Base-by-base conservation (phyloP, 2,888 invertebrate species). In the Molorchus minor region DNA sequence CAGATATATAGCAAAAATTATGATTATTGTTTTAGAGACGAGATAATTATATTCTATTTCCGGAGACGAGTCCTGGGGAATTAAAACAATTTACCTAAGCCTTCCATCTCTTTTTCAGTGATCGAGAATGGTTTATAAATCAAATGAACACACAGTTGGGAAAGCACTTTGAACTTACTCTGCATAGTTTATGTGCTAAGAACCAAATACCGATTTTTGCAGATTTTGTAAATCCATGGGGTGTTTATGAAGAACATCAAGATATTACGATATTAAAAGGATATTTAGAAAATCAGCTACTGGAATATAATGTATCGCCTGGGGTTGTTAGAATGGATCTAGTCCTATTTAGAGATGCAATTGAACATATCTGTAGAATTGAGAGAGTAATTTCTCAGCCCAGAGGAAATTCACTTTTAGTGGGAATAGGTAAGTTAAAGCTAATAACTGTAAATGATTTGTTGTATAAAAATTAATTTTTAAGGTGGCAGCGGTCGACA, bases 281-380 rank as follows among this genome's bases (percentile, higher is more conserved):
- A 36, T 85, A 82, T 69, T 80, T 89, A 73, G 80, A 81, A 33
- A 74, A 78, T 0, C 83, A 85, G 68, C 82, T 93, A 82, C 88
- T 88, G 43, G 91, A 92, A 71, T 92, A 94, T 81, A 95, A 95
- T 80, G 85, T 85, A 44, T 86, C 87, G 7, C 90, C 92, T 0
- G 93, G 93, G 1, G 88, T 90, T 17, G 86, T 91, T 2, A 85
- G 87, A 70, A 88, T 94, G 86, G 89, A 93, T 77, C 80, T 95
- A 59, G 93, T 95, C 3, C 84, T 95, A 58, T 95, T 94, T 80
- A 88, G 87, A 69, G 94, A 95, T 75, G 94, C 94, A 7, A 88
- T 95, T 38, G 91, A 93, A 71, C 94, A 95, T 79, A 85, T 95
- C 53, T 89, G 90, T 60, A 87, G 92, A 64, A 90, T 95, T 59